Evolutionary conservation across 2,888 invertebrate genomes (phyloP), one percentile per base, ranked within the genome.

Genomic region (Acanthosepion esculentum): DNA sequence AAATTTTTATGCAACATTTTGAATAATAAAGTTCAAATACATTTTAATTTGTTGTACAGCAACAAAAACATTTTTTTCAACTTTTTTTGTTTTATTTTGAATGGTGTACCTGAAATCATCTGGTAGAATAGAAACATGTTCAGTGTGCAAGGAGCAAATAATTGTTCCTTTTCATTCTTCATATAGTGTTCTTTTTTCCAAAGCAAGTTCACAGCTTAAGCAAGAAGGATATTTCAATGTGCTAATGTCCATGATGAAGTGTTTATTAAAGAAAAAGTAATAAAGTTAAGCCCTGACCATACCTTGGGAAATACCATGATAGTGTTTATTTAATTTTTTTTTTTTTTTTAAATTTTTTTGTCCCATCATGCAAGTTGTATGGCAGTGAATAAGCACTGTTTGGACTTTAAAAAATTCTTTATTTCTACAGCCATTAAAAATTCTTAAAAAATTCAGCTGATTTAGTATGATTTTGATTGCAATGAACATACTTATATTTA

Each of bases 1-100:
- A 59, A 59, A 33, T 78, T 78, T n/a, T 78, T 78, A 78, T 78
- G 78, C 78, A 78, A 33, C 78, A 78, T 78, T 78, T 78, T 78
- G n/a, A 78, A 78, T 78, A 78, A 78, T 78, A 78, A 78, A 78
- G n/a, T 78, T 78, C 78, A 78, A 78, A 78, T 78, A 78, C 78
- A 78, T 78, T 78, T 78, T 33, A 33, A n/a, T 78, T 78, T n/a
- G n/a, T 78, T 78, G 78, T 78, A 78, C 78, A 78, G 59, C 59
- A 59, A 59, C 59, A 23, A 23, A 33, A 12, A 12, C n/a, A 15
- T 78, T 78, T 78, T 78, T 78, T 78, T 78, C 18, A n/a, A 20
- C 20, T 6, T 20, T 20, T 20, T 59, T 59, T 20, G 2, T n/a
- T 10, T 78, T 78, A n/a, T n/a, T 78, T 78, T 78, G n/a, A 78